Percentiles rank a stretch among this genome's conserved stretches.
Evolutionary conservation across 2,113 vertebrate species (phyloP).

Genomic region (cattle (Bos taurus)): ARS-UCD2.0 NC_037328.1:142936501-142937000

Average conservation of each 20-base stretch:
- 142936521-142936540: accelerated
- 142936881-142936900: accelerated
- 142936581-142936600: neutral
- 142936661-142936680: accelerated
- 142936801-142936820: neutral
- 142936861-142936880: neutral
- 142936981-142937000: accelerated
- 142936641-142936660: neutral
- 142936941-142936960: neutral
- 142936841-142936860: neutral
- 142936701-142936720: neutral
- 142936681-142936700: neutral
- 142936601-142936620: neutral
- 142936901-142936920: neutral
- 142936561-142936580: accelerated
- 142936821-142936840: neutral
- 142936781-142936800: neutral
- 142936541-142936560: neutral
- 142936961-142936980: neutral
- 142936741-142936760: neutral
- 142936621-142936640: neutral
- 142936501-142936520: neutral
- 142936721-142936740: accelerated
- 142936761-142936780: neutral
- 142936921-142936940: neutral